Percentiles rank a stretch among this genome's conserved stretches.
Conservation (phyloP, 2,113 vertebrate species). For the Heterocephalus glaber region DNA sequence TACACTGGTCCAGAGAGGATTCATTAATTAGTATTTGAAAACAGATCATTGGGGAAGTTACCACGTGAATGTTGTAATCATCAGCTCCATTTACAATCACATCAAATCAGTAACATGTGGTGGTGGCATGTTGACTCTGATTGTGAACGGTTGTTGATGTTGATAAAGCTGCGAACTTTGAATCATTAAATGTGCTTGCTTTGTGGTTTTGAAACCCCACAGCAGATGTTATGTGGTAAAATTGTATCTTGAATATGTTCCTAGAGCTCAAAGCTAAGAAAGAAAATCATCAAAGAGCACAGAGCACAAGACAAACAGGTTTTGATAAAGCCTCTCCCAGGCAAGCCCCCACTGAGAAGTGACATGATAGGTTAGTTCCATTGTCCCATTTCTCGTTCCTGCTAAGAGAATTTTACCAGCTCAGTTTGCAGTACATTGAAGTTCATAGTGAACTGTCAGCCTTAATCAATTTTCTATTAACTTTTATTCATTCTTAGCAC, state of each 20-base stretch:
- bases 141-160: slow-evolving; percentile 78
- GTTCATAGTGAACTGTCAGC: slow-evolving; percentile 75
- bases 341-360: slow-evolving; percentile 57
- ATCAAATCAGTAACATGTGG: slow-evolving; percentile 73
- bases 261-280: slow-evolving; percentile 68
- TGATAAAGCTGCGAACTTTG: slow-evolving; percentile 82
- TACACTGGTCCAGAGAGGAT: slow-evolving; percentile 74
- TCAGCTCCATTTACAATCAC: slow-evolving; percentile 68
- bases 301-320: slow-evolving; percentile 59
- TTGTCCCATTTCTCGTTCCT: slow-evolving; percentile 69
- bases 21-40: slow-evolving; percentile 77
- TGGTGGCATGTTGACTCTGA: slow-evolving; percentile 77
- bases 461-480: slow-evolving; percentile 75
- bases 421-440: slow-evolving; percentile 61
- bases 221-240: slow-evolving; percentile 78
- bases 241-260: slow-evolving; percentile 67
- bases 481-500: slow-evolving; percentile 77
- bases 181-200: slow-evolving; percentile 76
- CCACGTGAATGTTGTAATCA: slow-evolving; percentile 66
- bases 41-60: slow-evolving; percentile 73
- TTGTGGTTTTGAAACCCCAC: slow-evolving; percentile 77
- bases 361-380: slow-evolving; percentile 65
- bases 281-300: slow-evolving; percentile 75
- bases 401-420: slow-evolving; percentile 69
- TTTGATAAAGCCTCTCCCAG: slow-evolving; percentile 72